Evolutionary conservation across 2,113 vertebrate genomes (phyloP).

Genomic region (Thryonomys swinderianus): DNA sequence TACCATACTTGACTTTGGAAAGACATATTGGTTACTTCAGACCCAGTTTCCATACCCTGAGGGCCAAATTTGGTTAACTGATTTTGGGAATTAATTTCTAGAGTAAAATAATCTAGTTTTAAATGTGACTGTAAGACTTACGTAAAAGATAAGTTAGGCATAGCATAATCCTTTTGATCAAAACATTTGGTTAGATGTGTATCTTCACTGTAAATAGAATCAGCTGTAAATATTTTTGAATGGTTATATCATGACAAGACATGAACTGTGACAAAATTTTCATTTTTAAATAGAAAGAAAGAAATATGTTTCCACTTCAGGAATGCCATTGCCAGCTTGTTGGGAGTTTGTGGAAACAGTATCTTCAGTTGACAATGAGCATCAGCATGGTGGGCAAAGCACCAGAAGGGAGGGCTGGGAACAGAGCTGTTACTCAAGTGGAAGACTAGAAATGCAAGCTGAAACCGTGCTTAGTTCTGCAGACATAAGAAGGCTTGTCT

Average conservation of each 20-base stretch:
- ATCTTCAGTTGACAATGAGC: conserved; percentile 56
- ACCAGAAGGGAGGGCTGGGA: conserved; percentile 6
- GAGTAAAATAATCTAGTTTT: neutral
- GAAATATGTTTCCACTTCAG: conserved; percentile 59
- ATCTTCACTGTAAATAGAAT: conserved; percentile 20
- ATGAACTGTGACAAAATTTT: conserved; percentile 60
- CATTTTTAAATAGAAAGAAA: conserved; percentile 68
- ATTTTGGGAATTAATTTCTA: neutral
- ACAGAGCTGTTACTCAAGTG: neutral
- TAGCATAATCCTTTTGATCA: neutral
- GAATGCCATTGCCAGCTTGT: conserved; percentile 50
- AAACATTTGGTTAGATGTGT: conserved; percentile 57
- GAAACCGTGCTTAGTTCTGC: neutral
- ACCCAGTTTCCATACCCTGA: neutral
- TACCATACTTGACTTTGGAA: neutral
- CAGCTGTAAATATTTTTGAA: conserved; percentile 63
- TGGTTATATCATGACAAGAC: conserved; percentile 47
- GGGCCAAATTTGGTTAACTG: neutral
- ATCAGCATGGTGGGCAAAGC: neutral
- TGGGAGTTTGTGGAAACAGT: conserved; percentile 53
- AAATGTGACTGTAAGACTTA: neutral
- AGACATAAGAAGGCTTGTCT: conserved; percentile 29
- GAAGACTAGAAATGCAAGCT: neutral
- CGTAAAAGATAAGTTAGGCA: conserved; percentile 30
- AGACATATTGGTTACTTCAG: neutral